These are phyloP conservation scores for Candoia aspera DNA, from an alignment of 2,113 vertebrate species.

Conservation along the genomic window DNA sequence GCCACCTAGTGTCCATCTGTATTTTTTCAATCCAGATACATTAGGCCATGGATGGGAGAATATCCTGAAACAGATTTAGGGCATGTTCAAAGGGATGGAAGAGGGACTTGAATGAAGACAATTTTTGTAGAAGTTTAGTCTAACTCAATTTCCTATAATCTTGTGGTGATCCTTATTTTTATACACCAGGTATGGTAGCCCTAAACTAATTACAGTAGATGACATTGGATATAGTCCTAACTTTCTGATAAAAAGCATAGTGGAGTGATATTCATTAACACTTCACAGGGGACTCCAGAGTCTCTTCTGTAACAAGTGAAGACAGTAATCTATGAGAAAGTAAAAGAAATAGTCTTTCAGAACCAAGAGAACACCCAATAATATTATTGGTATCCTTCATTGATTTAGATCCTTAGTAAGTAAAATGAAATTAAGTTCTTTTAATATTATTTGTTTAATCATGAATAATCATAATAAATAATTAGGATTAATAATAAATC, in stretches of 20 bases:
- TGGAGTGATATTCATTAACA: neutral
- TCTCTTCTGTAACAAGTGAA: neutral
- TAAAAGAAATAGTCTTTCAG: neutral
- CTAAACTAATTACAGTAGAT: neutral
- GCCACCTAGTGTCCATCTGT: neutral
- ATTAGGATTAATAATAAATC: neutral
- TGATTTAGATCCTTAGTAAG: neutral
- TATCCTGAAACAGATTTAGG: neutral
- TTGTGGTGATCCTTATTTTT: neutral
- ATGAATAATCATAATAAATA: neutral
- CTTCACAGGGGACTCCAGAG: neutral
- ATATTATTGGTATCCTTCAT: neutral
- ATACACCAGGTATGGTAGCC: neutral
- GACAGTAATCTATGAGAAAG: neutral
- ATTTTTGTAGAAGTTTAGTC: neutral
- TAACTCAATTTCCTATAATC: neutral
- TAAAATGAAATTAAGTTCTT: neutral
- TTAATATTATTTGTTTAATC: neutral
- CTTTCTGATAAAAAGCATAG: slow-evolving; percentile 10
- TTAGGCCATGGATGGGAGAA: neutral
- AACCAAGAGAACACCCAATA: neutral
- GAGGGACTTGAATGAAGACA: neutral
- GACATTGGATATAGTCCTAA: neutral
- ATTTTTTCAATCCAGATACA: neutral
- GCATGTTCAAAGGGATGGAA: neutral